A percentile compares a stretch with the other conserved stretches of the same genome.
Conservation (phyloP, 1,140 invertebrate genomes). For the Druon quercuslanigerum region DNA sequence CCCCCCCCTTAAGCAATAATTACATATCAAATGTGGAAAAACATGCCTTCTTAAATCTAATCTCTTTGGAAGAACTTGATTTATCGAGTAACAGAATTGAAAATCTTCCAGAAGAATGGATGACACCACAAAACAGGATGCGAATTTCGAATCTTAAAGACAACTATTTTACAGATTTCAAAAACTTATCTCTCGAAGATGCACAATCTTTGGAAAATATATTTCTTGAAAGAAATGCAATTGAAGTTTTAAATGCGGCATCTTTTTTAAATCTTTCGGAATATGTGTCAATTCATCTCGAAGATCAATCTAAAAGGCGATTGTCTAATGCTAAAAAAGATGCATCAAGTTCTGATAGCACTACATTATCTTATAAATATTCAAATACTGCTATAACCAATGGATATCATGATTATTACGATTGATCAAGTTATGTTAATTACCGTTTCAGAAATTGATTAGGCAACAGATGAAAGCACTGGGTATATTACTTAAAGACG, state of each 20-base stretch:
- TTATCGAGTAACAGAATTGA: neutral
- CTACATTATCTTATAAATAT: no score
- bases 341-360: no score
- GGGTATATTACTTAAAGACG: no score
- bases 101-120: neutral
- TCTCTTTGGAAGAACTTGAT: neutral
- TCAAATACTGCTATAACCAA: no score
- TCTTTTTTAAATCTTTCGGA: no score
- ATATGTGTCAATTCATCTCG: no score
- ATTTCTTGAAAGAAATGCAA: neutral
- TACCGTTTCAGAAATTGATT: no score
- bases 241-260: neutral
- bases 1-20: neutral
- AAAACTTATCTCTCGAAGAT: neutral
- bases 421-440: no score
- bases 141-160: neutral
- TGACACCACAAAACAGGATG: neutral
- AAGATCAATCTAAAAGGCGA: no score
- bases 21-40: neutral
- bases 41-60: neutral
- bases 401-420: no score
- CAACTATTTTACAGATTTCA: neutral
- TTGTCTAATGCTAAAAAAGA: no score
- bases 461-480: no score
- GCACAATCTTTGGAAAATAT: neutral